Evolutionary conservation across 2,888 invertebrate genomes (phyloP).

Genomic region (Trachelus iudaicus): DNA sequence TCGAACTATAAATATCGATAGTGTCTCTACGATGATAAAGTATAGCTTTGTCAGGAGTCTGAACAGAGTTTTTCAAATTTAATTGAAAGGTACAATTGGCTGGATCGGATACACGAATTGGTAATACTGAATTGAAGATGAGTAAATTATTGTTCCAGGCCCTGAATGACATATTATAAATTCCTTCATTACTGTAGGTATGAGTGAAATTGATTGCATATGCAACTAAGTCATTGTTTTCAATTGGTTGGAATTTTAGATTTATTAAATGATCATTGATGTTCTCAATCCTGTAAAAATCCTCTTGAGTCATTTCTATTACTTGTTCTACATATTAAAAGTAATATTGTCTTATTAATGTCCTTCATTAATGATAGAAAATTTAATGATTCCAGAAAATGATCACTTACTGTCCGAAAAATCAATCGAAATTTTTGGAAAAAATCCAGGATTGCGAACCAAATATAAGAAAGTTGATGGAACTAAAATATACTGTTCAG

Average conservation of each 20-base stretch:
- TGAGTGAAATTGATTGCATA: constrained; percentile 11
- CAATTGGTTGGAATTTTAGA: constrained; percentile 7
- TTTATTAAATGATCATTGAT: constrained; percentile 14
- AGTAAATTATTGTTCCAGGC: constrained; percentile 10
- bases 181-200: constrained; percentile 3
- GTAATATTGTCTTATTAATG: no score
- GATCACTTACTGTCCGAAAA: constrained; percentile 10
- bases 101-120: constrained; percentile 6
- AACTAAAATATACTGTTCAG: constrained; percentile 11
- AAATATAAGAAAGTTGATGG: constrained; percentile 12
- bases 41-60: constrained; percentile 9
- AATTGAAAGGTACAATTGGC: constrained; percentile 8
- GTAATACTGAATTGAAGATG: constrained; percentile 1
- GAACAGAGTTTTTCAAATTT: constrained; percentile 5
- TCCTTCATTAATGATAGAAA: no score
- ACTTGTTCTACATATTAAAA: constrained; percentile 3
- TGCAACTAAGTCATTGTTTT: neutral
- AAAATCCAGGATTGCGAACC: constrained; percentile 2
- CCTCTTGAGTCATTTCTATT: neutral
- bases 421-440: constrained; percentile 8
- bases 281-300: constrained; percentile 7
- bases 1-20: constrained; percentile 9
- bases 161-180: constrained; percentile 11
- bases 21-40: constrained; percentile 11
- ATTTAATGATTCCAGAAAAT: no score